These are phyloP conservation scores for Intoshia linei DNA, from an alignment of 1,140 invertebrate species.

Conservation along the genomic window DNA sequence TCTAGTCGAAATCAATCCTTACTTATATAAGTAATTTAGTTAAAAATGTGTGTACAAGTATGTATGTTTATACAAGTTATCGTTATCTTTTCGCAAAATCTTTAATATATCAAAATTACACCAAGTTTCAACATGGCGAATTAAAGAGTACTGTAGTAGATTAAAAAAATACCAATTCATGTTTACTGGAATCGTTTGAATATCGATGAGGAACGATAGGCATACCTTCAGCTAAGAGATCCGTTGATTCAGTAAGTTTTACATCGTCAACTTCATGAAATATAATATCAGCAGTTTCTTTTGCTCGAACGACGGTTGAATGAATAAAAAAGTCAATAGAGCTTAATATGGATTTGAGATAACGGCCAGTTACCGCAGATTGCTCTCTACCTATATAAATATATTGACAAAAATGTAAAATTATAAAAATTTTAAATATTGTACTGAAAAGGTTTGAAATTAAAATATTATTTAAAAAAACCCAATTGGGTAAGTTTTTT, in stretches of 20 bases:
- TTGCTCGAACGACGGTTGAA: constrained; percentile 67
- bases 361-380: constrained; percentile 38
- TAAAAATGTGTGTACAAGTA: background rate
- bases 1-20: background rate
- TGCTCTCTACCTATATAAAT: constrained; percentile 47
- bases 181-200: constrained; percentile 45
- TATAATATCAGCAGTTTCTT: constrained; percentile 57
- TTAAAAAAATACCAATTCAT: constrained; percentile 31
- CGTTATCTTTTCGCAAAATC: background rate
- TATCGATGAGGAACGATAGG: constrained; percentile 59
- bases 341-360: constrained; percentile 32
- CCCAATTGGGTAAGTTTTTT: too few relatives aligned
- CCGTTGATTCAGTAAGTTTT: constrained; percentile 29
- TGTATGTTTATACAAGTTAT: too few relatives aligned
- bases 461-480: too few relatives aligned
- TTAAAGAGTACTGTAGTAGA: background rate
- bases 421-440: too few relatives aligned
- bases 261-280: constrained; percentile 27
- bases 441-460: too few relatives aligned
- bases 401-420: too few relatives aligned
- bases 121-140: background rate
- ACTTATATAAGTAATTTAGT: background rate
- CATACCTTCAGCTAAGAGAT: constrained; percentile 58
- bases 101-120: background rate
- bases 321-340: constrained; percentile 41